Evolutionary conservation across 2,113 vertebrate genomes (phyloP).

Genomic region (Microtus ochrogaster): DNA sequence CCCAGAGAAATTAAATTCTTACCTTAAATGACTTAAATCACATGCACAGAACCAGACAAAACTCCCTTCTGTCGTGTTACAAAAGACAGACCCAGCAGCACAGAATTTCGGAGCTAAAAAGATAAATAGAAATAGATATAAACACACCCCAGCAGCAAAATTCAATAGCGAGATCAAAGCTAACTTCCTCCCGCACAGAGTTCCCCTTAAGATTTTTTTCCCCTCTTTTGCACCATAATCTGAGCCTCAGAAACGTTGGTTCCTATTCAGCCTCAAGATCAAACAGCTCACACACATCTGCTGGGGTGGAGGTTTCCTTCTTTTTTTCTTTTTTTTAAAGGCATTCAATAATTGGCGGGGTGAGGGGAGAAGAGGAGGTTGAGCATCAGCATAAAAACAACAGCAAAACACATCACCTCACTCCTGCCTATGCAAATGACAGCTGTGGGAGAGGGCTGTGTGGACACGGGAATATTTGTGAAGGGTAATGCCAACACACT

Average conservation of each 20-base stretch:
- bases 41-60: conserved; percentile 73
- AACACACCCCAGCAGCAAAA: conserved; percentile 59
- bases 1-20: conserved; percentile 74
- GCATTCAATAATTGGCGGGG: conserved; percentile 80
- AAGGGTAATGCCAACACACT: not conserved
- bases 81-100: conserved; percentile 32
- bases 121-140: conserved; percentile 80
- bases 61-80: conserved; percentile 4
- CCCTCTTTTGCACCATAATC: conserved; percentile 82
- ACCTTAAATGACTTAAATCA: conserved; percentile 66
- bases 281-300: conserved; percentile 86
- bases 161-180: conserved; percentile 86
- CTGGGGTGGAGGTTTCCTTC: conserved; percentile 66
- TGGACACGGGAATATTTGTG: conserved; percentile 14
- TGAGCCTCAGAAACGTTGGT: conserved; percentile 82
- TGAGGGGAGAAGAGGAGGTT: conserved; percentile 61
- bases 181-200: conserved; percentile 82
- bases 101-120: conserved; percentile 73
- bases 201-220: conserved; percentile 72
- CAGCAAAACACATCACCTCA: conserved; percentile 72
- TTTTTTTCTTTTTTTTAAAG: conserved; percentile 59
- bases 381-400: conserved; percentile 81
- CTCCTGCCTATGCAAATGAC: conserved; percentile 60
- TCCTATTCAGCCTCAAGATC: conserved; percentile 85
- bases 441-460: not conserved